Evolutionary conservation across 2,113 vertebrate species (phyloP), one percentile per base, ranked within the genome.

Genomic region (Lepisosteus oculatus): DNA sequence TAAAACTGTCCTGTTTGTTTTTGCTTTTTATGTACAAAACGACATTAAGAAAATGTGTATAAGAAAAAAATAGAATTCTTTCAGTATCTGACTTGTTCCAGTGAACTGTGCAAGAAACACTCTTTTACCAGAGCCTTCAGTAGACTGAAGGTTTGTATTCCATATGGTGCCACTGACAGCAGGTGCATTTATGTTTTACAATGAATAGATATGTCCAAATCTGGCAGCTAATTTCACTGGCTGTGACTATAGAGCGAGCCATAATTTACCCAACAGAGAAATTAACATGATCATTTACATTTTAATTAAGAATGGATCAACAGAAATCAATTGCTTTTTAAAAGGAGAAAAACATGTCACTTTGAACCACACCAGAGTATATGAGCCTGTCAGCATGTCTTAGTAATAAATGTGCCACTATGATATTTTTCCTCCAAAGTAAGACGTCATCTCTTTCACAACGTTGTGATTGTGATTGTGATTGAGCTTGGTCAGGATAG

Each of bases 241-340:
- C 45, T 68, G 72, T 55, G 65, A 59, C 15, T 62, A 43, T 61
- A 67, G 13, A 67, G 72, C 42, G 70, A 75, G 54, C 69, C 72
- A 41, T 80, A 79, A 85, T 83, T 80, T 74, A 76, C 66, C 76
- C 8, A 81, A 75, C 78, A 76, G 69, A 59, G 72, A 80, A 80
- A 84, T 84, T 82, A 79, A 83, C 79, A 82, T 70, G 76, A 81
- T 85, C 74, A 85, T 88, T 90, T 89, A 76, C 79, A 84, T 88
- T 88, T 87, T 85, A 80, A 89, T 89, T 83, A 88, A 88, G 74
- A 80, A 55, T 70, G 67, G 74, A 84, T 87, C 79, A 80, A 85
- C 79, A 75, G 77, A 72, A 85, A 87, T 88, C 81, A 85, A 86
- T 90, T 78, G 83, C 71, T 42, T 74, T 76, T 72, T 65, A 71